Percentiles rank a stretch among this genome's conserved stretches.
These are phyloP conservation scores for Philonicus albiceps DNA, from an alignment of 2,888 invertebrate genomes.

Conservation along the genomic window DNA sequence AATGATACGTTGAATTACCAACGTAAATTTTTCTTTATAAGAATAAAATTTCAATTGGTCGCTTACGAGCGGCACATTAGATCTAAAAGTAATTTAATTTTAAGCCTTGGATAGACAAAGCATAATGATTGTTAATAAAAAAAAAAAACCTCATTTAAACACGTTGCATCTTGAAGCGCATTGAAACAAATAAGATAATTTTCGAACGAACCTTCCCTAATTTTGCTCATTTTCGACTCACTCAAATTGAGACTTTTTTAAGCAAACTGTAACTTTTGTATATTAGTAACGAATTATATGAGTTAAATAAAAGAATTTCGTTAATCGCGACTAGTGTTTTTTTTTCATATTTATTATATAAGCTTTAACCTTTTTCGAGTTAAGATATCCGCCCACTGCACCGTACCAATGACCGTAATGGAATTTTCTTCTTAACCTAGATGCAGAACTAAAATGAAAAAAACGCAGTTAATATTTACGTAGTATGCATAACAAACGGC, in stretches of 20 bases:
- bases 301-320: slow-evolving; percentile 21
- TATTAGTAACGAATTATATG: slow-evolving; percentile 6
- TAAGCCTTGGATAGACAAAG: not conserved
- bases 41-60: not conserved
- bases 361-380: no score
- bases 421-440: no score
- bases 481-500: no score
- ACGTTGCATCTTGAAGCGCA: not conserved
- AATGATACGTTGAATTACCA: not conserved
- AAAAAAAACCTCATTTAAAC: not conserved
- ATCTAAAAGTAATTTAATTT: not conserved
- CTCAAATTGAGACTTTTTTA: slow-evolving; percentile 5
- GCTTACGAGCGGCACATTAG: not conserved
- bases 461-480: no score
- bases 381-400: no score
- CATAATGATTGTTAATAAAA: not conserved
- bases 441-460: no score
- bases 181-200: not conserved
- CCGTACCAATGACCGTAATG: no score
- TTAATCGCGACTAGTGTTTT: not conserved
- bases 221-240: not conserved
- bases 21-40: not conserved
- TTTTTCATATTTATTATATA: not conserved
- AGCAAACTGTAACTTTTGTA: slow-evolving; percentile 14
- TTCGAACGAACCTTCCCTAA: not conserved